phyloP scores from a whole-genome alignment of 2,888 invertebrate species.

The Siphlonurus alternatus region DNA sequence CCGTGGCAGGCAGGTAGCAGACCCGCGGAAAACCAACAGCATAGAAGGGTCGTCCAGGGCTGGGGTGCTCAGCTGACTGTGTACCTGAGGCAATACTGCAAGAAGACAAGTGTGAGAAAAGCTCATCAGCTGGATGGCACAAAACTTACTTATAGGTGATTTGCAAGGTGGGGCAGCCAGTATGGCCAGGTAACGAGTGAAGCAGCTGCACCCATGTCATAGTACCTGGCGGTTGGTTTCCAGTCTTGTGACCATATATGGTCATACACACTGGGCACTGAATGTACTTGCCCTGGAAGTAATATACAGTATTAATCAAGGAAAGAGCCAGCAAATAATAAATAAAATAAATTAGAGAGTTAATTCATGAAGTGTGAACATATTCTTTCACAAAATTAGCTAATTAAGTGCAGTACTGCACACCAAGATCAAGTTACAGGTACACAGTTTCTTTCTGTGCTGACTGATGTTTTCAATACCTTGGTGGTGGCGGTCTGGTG shows the following conservation, averaged over 20 bases:
- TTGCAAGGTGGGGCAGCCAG: conserved; percentile 53
- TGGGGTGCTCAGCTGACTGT: conserved; percentile 62
- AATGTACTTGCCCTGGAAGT: conserved; percentile 48
- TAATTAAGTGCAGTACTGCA: too few relatives aligned
- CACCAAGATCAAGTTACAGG: too few relatives aligned
- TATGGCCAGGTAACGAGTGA: conserved; percentile 49
- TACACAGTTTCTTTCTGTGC: too few relatives aligned
- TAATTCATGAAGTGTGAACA: too few relatives aligned
- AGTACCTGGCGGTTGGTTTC: conserved; percentile 65
- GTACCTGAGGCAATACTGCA: conserved; percentile 70
- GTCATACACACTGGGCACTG: conserved; percentile 78
- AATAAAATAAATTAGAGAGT: conserved; percentile 18
- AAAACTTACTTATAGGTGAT: conserved; percentile 57
- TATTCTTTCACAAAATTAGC: conserved; percentile 11
- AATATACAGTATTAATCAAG: too few relatives aligned
- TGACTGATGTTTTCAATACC: too few relatives aligned
- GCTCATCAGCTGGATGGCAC: background rate
- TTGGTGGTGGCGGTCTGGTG: conserved; percentile 31
- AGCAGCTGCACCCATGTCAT: conserved; percentile 62
- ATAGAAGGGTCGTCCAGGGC: conserved; percentile 70
- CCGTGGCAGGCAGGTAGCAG: conserved; percentile 69
- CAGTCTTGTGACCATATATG: conserved; percentile 61
- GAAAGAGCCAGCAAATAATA: conserved; percentile 15
- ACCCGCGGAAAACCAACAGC: conserved; percentile 74
- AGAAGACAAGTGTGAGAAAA: conserved; percentile 15